Base-by-base conservation (phyloP, 2,113 vertebrate genomes). In the Accipiter cooperii region DNA sequence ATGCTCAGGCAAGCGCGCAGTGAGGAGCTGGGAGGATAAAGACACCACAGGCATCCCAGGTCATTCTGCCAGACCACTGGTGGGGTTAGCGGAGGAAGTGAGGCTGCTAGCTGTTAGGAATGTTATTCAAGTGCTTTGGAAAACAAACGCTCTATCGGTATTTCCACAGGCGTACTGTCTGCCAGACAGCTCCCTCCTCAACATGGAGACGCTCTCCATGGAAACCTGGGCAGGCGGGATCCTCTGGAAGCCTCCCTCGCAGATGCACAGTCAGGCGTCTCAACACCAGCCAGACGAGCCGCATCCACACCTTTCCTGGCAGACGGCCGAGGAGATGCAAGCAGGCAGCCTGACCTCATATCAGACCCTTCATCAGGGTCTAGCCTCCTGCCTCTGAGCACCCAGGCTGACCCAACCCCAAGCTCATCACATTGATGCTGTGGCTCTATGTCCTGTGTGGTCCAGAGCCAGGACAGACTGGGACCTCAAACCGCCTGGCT, bases 221-320 rank as follows among this genome's bases (percentile, higher is more conserved):
- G 96, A 97, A 97, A 97, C 96, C 96, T 77, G 95, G 92, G 92
- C 31, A 17, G 87, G 95, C 64, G 34, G 93, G 92, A 96, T 96
- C 90, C 93, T 96, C 90, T 93, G 92, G 84, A 96, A 96, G 95
- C 78, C 93, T 96, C 82, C 84, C 87, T 94, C 6, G 2, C 90
- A 94, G 92, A 93, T 92, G 84, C 87, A 93, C 28, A 91, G 52
- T 81, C 58, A 78, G 89, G 81, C 87, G 5, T 66, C 92, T 89
- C 92, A 33, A 76, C 90, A 85, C 24, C 96, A 96, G 90, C 70
- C 87, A 96, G 84, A 90, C 22, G 2, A 94, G 93, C 46, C 8
- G 29, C 84, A 93, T 94, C 90, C 91, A 83, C 96, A 96, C 84
- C 91, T 95, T 90, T 58, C 28, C 78, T 90, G 93, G 82, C 89